Conservation (phyloP, 2,888 invertebrate genomes). For the Callosobruchus maculatus region DNA sequence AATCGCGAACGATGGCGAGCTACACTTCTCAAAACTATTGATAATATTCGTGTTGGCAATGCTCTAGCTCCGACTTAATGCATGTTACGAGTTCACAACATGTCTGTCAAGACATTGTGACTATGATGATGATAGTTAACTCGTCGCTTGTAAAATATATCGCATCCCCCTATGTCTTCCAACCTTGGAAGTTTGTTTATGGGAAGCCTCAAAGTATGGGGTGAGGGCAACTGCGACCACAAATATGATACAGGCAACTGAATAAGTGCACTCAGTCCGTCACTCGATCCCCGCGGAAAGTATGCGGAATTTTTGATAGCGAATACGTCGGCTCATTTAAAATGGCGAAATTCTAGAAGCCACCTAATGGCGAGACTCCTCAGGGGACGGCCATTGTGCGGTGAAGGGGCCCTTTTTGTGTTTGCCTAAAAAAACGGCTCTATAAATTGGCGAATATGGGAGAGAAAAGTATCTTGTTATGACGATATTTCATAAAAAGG, state of each 20-base stretch:
- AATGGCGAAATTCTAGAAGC: neutral
- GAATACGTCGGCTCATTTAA: neutral
- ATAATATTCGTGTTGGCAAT: no score
- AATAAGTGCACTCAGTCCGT: neutral
- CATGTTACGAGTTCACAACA: no score
- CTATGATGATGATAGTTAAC: no score
- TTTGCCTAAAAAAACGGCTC: conserved; percentile 1
- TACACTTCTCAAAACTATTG: no score
- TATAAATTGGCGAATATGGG: conserved; percentile 1
- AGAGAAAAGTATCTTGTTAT: conserved; percentile 1
- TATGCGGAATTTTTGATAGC: neutral
- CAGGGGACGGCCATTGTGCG: neutral
- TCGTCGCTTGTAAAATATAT: no score
- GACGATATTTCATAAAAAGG: conserved; percentile 2
- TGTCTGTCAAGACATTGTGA: no score
- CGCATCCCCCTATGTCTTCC: no score
- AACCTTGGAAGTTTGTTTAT: neutral
- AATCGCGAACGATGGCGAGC: no score
- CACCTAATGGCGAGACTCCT: neutral
- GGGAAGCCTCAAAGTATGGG: neutral
- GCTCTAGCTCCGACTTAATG: no score
- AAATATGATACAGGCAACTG: neutral
- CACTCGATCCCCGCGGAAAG: neutral
- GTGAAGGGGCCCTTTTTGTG: neutral
- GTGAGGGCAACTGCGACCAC: neutral